Percentiles rank a stretch among this genome's conserved stretches.
These are phyloP conservation scores for Tipula lateralis DNA, from an alignment of 2,888 invertebrate species.

Conservation along the genomic window DNA sequence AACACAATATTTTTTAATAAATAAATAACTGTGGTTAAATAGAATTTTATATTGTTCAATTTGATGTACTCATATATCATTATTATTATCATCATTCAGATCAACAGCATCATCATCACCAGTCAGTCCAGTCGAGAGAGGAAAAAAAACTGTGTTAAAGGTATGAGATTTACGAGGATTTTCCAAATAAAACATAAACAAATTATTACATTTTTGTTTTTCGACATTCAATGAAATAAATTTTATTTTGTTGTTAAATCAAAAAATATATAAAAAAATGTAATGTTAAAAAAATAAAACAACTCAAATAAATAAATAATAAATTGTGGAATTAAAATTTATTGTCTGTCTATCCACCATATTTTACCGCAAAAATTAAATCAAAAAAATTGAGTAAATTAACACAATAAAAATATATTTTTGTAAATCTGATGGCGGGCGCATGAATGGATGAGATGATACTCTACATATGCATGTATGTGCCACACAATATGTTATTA, in stretches of 20 bases:
- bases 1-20: background rate
- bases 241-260: background rate
- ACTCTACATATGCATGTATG: no score
- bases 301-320: constrained; percentile 19
- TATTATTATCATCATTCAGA: background rate
- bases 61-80: background rate
- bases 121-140: background rate
- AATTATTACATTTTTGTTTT: background rate
- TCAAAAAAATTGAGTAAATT: constrained; percentile 19
- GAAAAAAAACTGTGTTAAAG: background rate
- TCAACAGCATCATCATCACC: background rate
- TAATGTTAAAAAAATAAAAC: background rate
- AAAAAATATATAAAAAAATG: background rate
- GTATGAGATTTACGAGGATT: background rate
- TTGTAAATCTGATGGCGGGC: background rate
- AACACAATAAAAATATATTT: constrained; percentile 11
- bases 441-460: background rate
- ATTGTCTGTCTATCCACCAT: constrained; percentile 24
- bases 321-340: constrained; percentile 24
- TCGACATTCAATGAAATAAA: background rate
- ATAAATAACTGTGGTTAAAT: constrained; percentile 13
- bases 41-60: background rate
- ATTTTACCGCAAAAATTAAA: constrained; percentile 11
- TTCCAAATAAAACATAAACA: background rate
- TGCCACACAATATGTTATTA: background rate